Evolutionary conservation across 2,888 invertebrate species (phyloP), one percentile per base, ranked within the genome.

Genomic region (Stenotaenia linearis): DNA sequence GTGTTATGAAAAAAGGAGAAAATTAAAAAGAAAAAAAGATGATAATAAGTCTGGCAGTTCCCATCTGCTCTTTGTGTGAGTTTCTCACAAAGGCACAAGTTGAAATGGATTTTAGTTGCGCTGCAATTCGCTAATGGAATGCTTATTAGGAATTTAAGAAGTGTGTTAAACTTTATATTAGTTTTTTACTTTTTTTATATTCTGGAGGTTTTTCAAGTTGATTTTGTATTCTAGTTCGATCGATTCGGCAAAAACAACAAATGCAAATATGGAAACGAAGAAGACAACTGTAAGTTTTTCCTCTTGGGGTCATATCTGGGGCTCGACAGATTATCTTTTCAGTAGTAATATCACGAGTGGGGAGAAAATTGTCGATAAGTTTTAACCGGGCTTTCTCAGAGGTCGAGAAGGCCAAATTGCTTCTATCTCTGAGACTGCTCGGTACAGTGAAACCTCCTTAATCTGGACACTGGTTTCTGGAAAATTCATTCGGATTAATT

Each of bases 41-140:
- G 32, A 32, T 76, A 40, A 76, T 35, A 23, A 74, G 9, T 37
- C 18, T 40, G 61, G 79, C 61, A 23, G 40, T 74, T 79, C 37
- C 37, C 28, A 79, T 61, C 61, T 23, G 69, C 79, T 37, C 23
- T 61, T 61, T 40, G 76, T 40, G 76, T 12, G 40, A 76, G 10
- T 76, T 76, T 76, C 35, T 12, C 40, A 76, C 76, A 18, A n/a
- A 69, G 69, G 15, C 9, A 79, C 7, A 28, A 78, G 78, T 56
- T 35, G 40, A 37, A 32, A 50, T 50, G 28, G 23, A 56, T 21
- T 56, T 18, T 12, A 15, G 10, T 1, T 23, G 21, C 61, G 21
- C 40, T 40, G 40, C 21, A 23, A 18, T 56, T 23, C 7, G 21
- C 23, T 40, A 15, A 40, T 40, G 40, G 40, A 40, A 32, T 32